phyloP scores from a whole-genome alignment of 2,888 invertebrate species.

The Apodemia mormo region DNA sequence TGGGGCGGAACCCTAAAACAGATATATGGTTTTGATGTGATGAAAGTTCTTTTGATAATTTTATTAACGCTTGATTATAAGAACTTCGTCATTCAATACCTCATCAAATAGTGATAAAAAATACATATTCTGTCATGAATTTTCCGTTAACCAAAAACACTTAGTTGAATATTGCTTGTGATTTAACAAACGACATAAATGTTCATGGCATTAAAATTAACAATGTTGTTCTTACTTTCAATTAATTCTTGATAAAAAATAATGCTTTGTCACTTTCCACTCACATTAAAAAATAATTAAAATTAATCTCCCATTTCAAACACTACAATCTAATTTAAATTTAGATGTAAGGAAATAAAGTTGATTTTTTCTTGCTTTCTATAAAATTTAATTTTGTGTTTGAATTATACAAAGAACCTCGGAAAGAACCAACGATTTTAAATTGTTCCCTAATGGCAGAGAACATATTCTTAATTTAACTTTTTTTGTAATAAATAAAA shows the following conservation, averaged over 20 bases:
- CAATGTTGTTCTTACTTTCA: background rate
- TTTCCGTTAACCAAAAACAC: too few species aligned
- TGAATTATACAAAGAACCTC: background rate
- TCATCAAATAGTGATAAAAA: too few species aligned
- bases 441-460: background rate
- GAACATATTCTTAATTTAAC: slow-evolving; percentile 7
- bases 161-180: too few species aligned
- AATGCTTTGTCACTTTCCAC: background rate
- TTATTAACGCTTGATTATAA: too few species aligned
- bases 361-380: background rate
- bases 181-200: background rate
- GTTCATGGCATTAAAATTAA: background rate
- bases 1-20: too few species aligned
- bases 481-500: background rate
- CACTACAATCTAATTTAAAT: background rate
- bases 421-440: background rate
- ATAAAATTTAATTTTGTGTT: background rate
- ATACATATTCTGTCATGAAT: too few species aligned
- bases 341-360: background rate
- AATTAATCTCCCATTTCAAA: background rate
- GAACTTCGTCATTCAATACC: too few species aligned
- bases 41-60: too few species aligned
- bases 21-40: too few species aligned
- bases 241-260: background rate
- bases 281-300: slow-evolving; percentile 13